These are phyloP conservation scores for Oscheius onirici DNA, from an alignment of 2,888 invertebrate genomes.

Conservation along the genomic window DNA sequence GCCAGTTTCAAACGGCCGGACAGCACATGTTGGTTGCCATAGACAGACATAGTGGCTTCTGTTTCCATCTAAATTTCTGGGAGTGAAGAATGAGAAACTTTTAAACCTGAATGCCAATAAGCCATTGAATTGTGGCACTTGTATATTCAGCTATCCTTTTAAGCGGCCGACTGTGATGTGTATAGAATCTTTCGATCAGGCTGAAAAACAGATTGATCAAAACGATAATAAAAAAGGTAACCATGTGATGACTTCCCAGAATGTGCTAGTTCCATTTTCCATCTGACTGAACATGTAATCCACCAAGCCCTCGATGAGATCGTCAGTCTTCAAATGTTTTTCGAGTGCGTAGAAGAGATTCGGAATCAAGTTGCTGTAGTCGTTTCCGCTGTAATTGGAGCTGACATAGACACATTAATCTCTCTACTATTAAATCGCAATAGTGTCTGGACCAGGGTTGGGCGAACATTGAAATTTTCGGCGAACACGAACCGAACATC, in stretches of 20 bases:
- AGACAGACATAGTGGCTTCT: constrained; percentile 10
- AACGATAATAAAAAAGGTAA: background rate
- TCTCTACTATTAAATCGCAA: too few relatives aligned
- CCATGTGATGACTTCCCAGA: constrained; percentile 15
- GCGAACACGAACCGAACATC: too few relatives aligned
- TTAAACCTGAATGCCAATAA: constrained; percentile 9
- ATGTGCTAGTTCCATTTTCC: background rate
- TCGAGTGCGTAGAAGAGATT: background rate
- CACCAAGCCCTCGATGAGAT: background rate
- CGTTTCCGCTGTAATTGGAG: too few relatives aligned
- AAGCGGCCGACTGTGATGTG: background rate
- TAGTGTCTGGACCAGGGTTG: too few relatives aligned
- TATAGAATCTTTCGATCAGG: background rate
- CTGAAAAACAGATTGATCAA: constrained; percentile 8
- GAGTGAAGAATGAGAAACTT: background rate
- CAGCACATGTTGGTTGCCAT: background rate
- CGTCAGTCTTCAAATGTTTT: background rate
- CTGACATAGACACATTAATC: too few relatives aligned
- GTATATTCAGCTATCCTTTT: background rate
- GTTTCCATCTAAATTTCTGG: background rate
- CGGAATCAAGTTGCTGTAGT: background rate
- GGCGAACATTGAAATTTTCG: too few relatives aligned
- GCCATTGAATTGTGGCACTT: constrained; percentile 7
- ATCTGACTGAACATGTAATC: constrained; percentile 1
- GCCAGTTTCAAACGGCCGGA: constrained; percentile 13